phyloP scores from a whole-genome alignment of 2,113 vertebrate genomes.

The Cyphomyrus plagiostoma region DNA sequence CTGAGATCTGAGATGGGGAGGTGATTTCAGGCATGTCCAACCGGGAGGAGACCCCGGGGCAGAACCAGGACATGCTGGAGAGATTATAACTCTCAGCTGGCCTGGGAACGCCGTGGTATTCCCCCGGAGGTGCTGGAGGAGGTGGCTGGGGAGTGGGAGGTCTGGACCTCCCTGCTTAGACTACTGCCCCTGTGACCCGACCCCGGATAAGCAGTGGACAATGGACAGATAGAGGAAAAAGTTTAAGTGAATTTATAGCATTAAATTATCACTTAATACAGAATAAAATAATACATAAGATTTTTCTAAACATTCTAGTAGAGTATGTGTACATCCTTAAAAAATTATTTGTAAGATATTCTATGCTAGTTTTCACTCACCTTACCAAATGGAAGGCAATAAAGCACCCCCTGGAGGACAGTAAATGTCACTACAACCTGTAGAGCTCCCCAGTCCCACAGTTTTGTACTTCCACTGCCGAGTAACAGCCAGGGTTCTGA shows the following conservation, averaged over 20 bases:
- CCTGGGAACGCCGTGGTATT: background rate
- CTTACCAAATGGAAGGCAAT: conserved; percentile 35
- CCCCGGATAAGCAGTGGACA: background rate
- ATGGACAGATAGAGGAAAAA: background rate
- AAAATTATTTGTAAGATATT: background rate
- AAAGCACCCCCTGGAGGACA: conserved; percentile 32
- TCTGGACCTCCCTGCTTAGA: background rate
- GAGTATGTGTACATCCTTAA: background rate
- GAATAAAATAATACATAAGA: background rate
- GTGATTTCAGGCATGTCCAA: background rate
- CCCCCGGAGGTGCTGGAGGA: background rate
- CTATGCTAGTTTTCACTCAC: conserved; percentile 14
- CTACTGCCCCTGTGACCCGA: background rate
- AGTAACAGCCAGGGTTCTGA: conserved; percentile 25
- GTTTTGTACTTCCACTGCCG: background rate
- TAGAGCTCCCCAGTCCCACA: conserved; percentile 35
- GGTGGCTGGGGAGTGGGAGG: background rate
- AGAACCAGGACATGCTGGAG: background rate
- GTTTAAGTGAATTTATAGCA: background rate
- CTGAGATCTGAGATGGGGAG: background rate
- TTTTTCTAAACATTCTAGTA: background rate
- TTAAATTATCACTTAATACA: background rate
- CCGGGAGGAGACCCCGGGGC: background rate
- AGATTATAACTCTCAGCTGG: background rate
- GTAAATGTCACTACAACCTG: conserved; percentile 28